Evolutionary conservation across 2,888 invertebrate genomes (phyloP).

Genomic region (Clunio marinus): DNA sequence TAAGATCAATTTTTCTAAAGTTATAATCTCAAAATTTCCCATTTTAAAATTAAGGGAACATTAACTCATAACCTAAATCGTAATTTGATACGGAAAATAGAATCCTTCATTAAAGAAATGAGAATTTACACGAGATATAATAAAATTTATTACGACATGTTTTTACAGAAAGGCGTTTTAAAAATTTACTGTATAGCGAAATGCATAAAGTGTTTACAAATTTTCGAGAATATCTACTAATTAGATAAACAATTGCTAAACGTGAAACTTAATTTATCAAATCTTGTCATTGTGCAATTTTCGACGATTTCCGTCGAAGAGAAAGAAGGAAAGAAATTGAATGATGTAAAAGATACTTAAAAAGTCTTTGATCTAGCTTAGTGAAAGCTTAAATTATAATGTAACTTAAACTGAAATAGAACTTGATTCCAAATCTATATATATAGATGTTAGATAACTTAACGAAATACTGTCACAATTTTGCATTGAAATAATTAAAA

Average conservation of each 20-base stretch:
- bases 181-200: too few relatives aligned
- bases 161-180: too few relatives aligned
- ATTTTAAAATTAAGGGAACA: too few relatives aligned
- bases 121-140: too few relatives aligned
- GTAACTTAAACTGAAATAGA: neutral
- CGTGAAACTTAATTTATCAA: neutral
- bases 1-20: too few relatives aligned
- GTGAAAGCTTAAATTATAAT: neutral
- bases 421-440: conserved; percentile 15
- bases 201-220: too few relatives aligned
- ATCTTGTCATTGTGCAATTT: neutral
- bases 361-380: conserved; percentile 7
- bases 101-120: neutral
- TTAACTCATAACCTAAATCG: too few relatives aligned
- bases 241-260: too few relatives aligned
- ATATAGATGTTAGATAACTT: conserved; percentile 34
- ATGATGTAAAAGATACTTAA: too few relatives aligned
- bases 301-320: neutral
- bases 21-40: too few relatives aligned
- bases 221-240: too few relatives aligned
- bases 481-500: neutral
- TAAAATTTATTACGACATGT: neutral
- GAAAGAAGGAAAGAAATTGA: neutral
- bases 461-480: neutral
- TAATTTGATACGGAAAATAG: neutral